Percentiles rank a stretch among this genome's conserved stretches.
phyloP scores from a whole-genome alignment of 2,888 invertebrate genomes.

The Eupithecia inturbata region DNA sequence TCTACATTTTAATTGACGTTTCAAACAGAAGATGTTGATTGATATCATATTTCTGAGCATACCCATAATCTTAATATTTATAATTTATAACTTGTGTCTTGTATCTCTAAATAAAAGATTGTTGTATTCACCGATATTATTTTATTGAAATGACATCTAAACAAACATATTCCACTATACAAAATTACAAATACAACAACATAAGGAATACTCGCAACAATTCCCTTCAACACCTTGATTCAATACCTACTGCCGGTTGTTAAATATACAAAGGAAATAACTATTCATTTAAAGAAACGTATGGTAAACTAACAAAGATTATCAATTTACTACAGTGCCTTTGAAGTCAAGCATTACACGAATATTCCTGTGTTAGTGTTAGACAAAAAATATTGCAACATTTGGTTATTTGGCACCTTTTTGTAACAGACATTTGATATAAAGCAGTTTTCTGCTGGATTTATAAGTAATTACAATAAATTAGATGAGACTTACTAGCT shows the following conservation, averaged over 20 bases:
- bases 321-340: not conserved
- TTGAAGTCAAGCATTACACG: not conserved
- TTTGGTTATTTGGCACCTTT: slow-evolving; percentile 47
- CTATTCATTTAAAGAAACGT: not conserved
- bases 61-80: not conserved
- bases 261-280: not conserved
- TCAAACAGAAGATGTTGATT: not conserved
- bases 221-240: slow-evolving; percentile 42
- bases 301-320: not conserved
- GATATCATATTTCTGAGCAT: not conserved
- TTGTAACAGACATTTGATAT: slow-evolving; percentile 24
- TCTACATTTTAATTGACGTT: not conserved
- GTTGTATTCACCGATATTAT: slow-evolving; percentile 50
- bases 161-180: slow-evolving; percentile 66
- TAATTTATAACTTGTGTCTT: not conserved
- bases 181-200: slow-evolving; percentile 57
- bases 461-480: slow-evolving; percentile 37
- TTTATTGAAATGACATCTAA: slow-evolving; percentile 65
- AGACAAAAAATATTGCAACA: slow-evolving; percentile 26
- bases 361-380: not conserved
- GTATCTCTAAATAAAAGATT: slow-evolving; percentile 10
- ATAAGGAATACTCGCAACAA: slow-evolving; percentile 55
- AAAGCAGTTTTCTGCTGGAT: slow-evolving; percentile 5
- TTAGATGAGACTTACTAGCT: slow-evolving; percentile 43
- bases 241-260: not conserved